A percentile compares a stretch with the other conserved stretches of the same genome.
Conservation (phyloP, 2,797 vertebrate species). For the Myotis daubentonii region DNA sequence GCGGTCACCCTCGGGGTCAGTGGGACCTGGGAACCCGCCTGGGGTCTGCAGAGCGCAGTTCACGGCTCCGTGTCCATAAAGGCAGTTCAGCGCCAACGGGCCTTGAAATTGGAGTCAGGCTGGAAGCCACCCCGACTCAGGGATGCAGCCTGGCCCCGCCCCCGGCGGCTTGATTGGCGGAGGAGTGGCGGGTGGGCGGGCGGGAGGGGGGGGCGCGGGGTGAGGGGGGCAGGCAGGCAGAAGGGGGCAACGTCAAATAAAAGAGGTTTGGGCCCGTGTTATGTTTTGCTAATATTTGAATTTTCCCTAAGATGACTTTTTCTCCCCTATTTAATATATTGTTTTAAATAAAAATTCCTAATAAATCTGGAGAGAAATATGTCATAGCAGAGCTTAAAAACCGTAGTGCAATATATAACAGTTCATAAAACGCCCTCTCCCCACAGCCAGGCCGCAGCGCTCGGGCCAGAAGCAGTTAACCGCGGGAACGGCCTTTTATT, state of each 20-base stretch:
- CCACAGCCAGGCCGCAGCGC: conserved; percentile 82
- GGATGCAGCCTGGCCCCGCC: conserved; percentile 81
- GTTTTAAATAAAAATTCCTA: conserved; percentile 90
- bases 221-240: background rate
- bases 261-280: conserved; percentile 79
- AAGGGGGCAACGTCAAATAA: conserved; percentile 71
- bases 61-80: conserved; percentile 82
- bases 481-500: conserved; percentile 88
- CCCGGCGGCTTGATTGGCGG: conserved; percentile 76
- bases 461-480: conserved; percentile 89
- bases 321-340: conserved; percentile 89
- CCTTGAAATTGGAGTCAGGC: conserved; percentile 83
- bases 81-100: conserved; percentile 81
- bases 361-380: conserved; percentile 90
- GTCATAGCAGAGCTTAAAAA: conserved; percentile 87
- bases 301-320: conserved; percentile 86
- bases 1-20: background rate
- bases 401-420: conserved; percentile 89
- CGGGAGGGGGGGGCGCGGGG: background rate
- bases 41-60: conserved; percentile 51
- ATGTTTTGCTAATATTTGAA: conserved; percentile 86
- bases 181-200: background rate
- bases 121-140: conserved; percentile 84
- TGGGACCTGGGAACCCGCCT: background rate
- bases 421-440: conserved; percentile 90